These are phyloP conservation scores for Aromia moschata DNA, from an alignment of 2,888 invertebrate genomes.

Conservation along the genomic window DNA sequence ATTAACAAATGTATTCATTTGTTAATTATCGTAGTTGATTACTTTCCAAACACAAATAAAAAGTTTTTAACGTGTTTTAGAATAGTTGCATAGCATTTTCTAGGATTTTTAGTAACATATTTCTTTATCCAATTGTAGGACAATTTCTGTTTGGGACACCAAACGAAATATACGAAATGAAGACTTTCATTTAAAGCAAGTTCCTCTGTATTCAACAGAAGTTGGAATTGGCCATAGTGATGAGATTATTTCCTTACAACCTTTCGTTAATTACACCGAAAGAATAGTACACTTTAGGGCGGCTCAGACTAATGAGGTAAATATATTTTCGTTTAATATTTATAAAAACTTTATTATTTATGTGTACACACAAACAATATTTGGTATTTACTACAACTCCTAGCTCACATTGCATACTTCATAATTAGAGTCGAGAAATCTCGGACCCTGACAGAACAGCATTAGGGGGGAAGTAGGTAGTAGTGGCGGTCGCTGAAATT, in stretches of 20 bases:
- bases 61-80: no score
- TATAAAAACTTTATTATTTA: no score
- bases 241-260: slow-evolving; percentile 45
- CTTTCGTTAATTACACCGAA: slow-evolving; percentile 21
- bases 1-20: no score
- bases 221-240: slow-evolving; percentile 50
- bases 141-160: slow-evolving; percentile 52
- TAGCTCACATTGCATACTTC: not conserved
- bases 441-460: no score
- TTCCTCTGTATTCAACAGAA: slow-evolving; percentile 48
- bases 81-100: no score
- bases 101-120: no score
- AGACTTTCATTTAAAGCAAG: slow-evolving; percentile 29
- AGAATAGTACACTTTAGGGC: slow-evolving; percentile 19
- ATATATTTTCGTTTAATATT: no score
- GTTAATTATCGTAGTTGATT: no score
- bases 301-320: slow-evolving; percentile 39
- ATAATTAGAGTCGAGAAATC: no score
- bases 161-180: slow-evolving; percentile 34
- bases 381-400: not conserved
- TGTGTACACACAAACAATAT: not conserved
- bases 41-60: no score
- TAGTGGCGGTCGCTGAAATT: no score
- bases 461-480: no score
- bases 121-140: slow-evolving; percentile 42